phyloP scores from a whole-genome alignment of 2,888 invertebrate genomes.

The Tinea trinotella region DNA sequence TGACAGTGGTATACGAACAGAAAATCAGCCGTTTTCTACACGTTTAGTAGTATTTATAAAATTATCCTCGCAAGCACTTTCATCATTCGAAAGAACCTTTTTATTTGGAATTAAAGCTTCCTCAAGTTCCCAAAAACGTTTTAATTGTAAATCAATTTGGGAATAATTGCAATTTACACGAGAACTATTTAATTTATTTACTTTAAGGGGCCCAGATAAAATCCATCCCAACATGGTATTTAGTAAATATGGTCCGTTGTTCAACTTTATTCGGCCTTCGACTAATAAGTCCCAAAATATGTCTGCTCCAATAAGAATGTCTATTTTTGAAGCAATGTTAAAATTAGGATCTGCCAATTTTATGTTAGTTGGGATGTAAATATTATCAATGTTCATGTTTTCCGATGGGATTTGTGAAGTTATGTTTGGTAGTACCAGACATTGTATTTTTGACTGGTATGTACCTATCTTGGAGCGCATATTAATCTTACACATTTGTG shows the following conservation, averaged over 20 bases:
- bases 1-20: conserved; percentile 24
- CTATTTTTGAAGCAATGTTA: conserved; percentile 21
- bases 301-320: conserved; percentile 25
- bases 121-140: conserved; percentile 25
- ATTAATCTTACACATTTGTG: neutral
- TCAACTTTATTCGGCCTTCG: conserved; percentile 22
- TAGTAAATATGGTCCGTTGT: conserved; percentile 23
- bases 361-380: conserved; percentile 18
- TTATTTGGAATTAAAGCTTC: conserved; percentile 21
- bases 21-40: conserved; percentile 23
- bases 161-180: conserved; percentile 22
- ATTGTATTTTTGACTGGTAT: neutral
- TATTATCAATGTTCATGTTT: neutral
- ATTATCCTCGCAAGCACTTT: conserved; percentile 23
- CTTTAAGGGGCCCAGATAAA: conserved; percentile 21
- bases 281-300: conserved; percentile 25
- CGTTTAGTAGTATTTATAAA: conserved; percentile 23
- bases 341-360: conserved; percentile 24
- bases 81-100: conserved; percentile 10
- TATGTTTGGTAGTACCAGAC: conserved; percentile 22
- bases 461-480: conserved; percentile 11
- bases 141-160: conserved; percentile 20
- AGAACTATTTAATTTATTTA: conserved; percentile 7
- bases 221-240: conserved; percentile 25
- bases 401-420: neutral